phyloP scores from a whole-genome alignment of 2,113 vertebrate species.

The Tychaedon coryphoeus region DNA sequence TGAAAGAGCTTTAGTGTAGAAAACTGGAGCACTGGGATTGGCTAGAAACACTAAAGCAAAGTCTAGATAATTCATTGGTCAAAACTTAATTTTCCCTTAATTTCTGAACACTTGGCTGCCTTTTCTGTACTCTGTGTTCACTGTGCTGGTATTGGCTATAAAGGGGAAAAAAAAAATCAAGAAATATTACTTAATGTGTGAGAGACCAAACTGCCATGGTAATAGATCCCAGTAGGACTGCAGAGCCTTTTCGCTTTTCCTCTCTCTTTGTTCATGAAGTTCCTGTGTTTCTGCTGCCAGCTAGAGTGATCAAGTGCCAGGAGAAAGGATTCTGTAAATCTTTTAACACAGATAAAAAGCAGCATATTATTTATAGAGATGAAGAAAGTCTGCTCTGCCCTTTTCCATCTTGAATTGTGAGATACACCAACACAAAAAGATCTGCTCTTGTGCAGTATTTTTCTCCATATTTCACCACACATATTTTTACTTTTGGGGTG shows the following conservation, averaged over 20 bases:
- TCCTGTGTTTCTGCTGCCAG: not conserved
- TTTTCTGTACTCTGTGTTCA: not conserved
- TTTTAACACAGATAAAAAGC: conserved; percentile 20
- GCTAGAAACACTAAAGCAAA: not conserved
- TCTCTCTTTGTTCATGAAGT: not conserved
- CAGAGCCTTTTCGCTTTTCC: not conserved
- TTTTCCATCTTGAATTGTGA: conserved; percentile 8
- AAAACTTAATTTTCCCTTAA: not conserved
- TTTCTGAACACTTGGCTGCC: not conserved
- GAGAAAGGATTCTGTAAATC: conserved; percentile 28
- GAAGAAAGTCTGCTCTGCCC: not conserved
- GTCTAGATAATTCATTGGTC: not conserved
- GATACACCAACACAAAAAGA: not conserved
- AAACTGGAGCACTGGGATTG: not conserved
- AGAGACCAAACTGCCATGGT: not conserved
- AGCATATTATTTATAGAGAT: conserved; percentile 4
- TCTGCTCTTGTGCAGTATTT: not conserved
- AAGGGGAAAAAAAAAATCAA: not conserved
- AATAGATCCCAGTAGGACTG: not conserved
- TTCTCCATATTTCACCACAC: not conserved
- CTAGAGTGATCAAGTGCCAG: not conserved
- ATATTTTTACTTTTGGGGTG: not conserved
- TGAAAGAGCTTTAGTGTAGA: not conserved
- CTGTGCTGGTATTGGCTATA: not conserved
- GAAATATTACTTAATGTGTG: not conserved